Evolutionary conservation across 2,888 invertebrate genomes (phyloP).

Genomic region (Phytoseiulus persimilis): DNA sequence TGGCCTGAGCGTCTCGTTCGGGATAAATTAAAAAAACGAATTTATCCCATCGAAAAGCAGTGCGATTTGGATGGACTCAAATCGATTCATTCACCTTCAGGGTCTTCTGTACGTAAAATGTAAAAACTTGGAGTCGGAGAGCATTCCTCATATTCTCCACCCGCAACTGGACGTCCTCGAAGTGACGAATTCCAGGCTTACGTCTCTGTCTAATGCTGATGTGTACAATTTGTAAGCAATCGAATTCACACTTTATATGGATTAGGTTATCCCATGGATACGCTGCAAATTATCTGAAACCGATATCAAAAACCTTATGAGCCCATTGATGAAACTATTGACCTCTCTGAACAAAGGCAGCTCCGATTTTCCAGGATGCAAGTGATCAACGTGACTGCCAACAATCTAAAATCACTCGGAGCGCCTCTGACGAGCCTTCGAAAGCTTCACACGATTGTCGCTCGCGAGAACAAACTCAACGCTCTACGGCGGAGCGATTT

Average conservation of each 20-base stretch:
- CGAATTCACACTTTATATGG: too few species aligned
- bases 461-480: constrained; percentile 5
- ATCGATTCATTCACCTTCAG: not conserved
- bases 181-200: not conserved
- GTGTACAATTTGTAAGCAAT: not conserved
- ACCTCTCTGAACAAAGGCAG: too few species aligned
- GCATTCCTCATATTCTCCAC: not conserved
- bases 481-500: constrained; percentile 14
- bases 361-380: constrained; percentile 19
- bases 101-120: not conserved
- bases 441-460: not conserved
- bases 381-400: not conserved
- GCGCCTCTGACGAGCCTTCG: not conserved
- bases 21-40: too few species aligned
- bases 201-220: constrained; percentile 20
- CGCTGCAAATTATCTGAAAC: too few species aligned
- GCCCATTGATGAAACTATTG: too few species aligned
- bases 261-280: too few species aligned
- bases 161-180: constrained; percentile 9
- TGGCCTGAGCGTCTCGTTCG: too few species aligned
- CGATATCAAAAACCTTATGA: too few species aligned
- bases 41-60: too few species aligned
- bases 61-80: too few species aligned
- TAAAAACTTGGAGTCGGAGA: not conserved
- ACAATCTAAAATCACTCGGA: not conserved